Conservation (phyloP, 2,888 invertebrate genomes). For the Thysanoteuthis rhombus region DNA sequence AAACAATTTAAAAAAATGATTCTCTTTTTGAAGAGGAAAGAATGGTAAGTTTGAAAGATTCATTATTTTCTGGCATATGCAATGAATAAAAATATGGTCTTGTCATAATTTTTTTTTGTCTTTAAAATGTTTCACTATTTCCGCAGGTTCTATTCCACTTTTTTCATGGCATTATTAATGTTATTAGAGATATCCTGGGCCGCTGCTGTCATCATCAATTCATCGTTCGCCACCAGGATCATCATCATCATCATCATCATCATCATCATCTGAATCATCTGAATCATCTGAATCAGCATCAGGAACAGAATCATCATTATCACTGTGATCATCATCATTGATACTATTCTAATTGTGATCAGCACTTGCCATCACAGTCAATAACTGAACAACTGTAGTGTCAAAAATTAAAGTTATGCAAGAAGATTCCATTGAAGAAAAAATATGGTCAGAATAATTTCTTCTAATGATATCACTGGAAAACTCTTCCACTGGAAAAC, state of each 20-base stretch:
- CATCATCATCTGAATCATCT: not conserved
- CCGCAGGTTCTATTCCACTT: not conserved
- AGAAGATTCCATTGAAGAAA: no score
- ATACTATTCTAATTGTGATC: no score
- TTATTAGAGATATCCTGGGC: no score
- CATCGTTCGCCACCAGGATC: no score
- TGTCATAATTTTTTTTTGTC: not conserved
- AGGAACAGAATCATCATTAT: not conserved
- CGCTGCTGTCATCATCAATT: no score
- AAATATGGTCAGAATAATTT: no score
- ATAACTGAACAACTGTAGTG: no score
- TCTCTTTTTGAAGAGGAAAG: not conserved
- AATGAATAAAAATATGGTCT: not conserved
- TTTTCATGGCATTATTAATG: not conserved
- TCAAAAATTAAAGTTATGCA: no score
- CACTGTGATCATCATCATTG: no score
- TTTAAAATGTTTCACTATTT: not conserved
- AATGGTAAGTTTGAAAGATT: not conserved
- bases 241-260: not conserved
- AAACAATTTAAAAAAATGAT: not conserved
- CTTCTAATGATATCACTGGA: no score
- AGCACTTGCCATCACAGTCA: no score
- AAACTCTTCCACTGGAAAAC: no score
- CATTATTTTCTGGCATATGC: not conserved
- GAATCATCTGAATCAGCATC: not conserved